Percentiles rank a stretch among this genome's conserved stretches.
These are phyloP conservation scores for Orthosia cruda DNA, from an alignment of 2,888 invertebrate species.

Conservation along the genomic window DNA sequence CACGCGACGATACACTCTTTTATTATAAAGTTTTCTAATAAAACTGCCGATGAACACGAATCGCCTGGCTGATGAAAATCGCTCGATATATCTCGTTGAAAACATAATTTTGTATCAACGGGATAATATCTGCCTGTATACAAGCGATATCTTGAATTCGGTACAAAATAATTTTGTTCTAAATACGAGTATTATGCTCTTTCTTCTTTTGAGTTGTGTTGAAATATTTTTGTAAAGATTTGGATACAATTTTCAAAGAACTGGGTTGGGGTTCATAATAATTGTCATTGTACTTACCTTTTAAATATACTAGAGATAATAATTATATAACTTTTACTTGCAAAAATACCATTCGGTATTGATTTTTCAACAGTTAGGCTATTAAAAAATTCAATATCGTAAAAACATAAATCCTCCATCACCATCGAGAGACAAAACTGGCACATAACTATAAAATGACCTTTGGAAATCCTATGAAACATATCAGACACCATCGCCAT, in stretches of 20 bases:
- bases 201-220: slow-evolving; percentile 3
- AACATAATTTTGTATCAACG: slow-evolving; percentile 29
- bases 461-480: background rate
- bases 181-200: slow-evolving; percentile 14
- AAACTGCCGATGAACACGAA: slow-evolving; percentile 80
- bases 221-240: slow-evolving; percentile 3
- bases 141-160: slow-evolving; percentile 2
- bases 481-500: too few species aligned
- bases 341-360: background rate
- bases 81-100: slow-evolving; percentile 36
- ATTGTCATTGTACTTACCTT: background rate
- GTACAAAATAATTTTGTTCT: too few species aligned
- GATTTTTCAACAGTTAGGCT: background rate
- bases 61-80: slow-evolving; percentile 67
- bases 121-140: slow-evolving; percentile 8
- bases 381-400: background rate
- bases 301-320: too few species aligned
- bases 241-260: slow-evolving; percentile 7
- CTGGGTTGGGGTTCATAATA: background rate
- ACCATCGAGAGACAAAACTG: background rate
- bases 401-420: background rate
- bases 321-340: background rate
- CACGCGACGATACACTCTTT: slow-evolving; percentile 65
- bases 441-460: background rate
- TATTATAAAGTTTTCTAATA: slow-evolving; percentile 82